A percentile compares a stretch with the other conserved stretches of the same genome.
Conservation (phyloP, 2,113 vertebrate species). For the Anoplopoma fimbria region DNA sequence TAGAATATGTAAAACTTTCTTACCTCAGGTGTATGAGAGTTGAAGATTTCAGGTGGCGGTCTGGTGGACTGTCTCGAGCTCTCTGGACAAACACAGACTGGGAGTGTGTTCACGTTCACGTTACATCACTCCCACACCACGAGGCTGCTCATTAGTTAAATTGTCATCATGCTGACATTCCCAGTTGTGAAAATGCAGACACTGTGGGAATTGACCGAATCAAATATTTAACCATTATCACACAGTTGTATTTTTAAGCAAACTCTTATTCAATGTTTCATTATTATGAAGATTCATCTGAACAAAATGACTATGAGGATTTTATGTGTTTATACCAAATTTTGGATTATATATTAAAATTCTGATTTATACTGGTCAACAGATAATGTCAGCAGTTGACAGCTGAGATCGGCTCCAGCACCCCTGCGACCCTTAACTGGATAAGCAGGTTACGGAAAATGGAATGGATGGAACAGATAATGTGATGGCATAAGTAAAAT, state of each 20-base stretch:
- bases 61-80: not conserved
- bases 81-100: not conserved
- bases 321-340: not conserved
- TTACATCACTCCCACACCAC: constrained; percentile 15
- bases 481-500: too few species aligned
- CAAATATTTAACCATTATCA: too few species aligned
- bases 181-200: not conserved
- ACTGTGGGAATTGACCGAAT: not conserved
- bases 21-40: constrained; percentile 45
- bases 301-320: too few species aligned
- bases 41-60: not conserved
- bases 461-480: too few species aligned
- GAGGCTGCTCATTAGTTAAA: constrained; percentile 47
- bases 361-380: not conserved
- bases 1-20: too few species aligned
- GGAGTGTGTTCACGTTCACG: not conserved
- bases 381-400: too few species aligned
- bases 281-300: not conserved
- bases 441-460: too few species aligned
- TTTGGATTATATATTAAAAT: not conserved
- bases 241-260: not conserved
- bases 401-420: too few species aligned
- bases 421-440: too few species aligned
- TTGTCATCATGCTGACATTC: constrained; percentile 69
- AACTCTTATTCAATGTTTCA: not conserved